Evolutionary conservation across 2,797 vertebrate genomes (phyloP).

Genomic region (Ataeniobius toweri): DNA sequence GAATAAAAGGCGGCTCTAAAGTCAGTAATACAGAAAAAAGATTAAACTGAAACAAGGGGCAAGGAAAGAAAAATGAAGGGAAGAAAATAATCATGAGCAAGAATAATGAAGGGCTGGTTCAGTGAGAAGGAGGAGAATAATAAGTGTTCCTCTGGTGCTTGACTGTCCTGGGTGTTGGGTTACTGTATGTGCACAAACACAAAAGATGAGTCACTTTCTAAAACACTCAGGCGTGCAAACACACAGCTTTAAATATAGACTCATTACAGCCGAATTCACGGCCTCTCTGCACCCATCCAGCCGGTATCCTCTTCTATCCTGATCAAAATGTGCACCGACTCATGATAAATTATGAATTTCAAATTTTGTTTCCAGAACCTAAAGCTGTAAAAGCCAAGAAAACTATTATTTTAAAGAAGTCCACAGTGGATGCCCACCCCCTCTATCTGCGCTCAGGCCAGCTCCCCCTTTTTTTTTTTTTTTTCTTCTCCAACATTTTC

Average conservation of each 20-base stretch:
- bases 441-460: constrained; percentile 8
- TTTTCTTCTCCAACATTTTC: constrained; percentile 54
- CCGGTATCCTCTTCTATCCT: constrained; percentile 5
- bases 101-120: not conserved
- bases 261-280: constrained; percentile 41
- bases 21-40: not conserved
- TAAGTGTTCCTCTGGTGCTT: constrained; percentile 35
- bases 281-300: constrained; percentile 12
- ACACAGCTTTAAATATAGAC: constrained; percentile 54
- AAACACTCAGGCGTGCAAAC: constrained; percentile 15
- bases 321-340: constrained; percentile 7
- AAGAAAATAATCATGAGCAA: constrained; percentile 9
- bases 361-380: constrained; percentile 40
- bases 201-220: constrained; percentile 67
- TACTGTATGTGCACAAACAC: constrained; percentile 56
- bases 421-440: not conserved
- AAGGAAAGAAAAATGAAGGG: not conserved
- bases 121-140: constrained; percentile 21
- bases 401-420: constrained; percentile 21
- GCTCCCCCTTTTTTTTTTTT: constrained; percentile 43
- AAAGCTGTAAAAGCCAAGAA: constrained; percentile 32
- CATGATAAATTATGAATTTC: constrained; percentile 29
- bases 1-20: not conserved
- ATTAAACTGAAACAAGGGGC: not conserved
- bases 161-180: constrained; percentile 50